These are phyloP conservation scores for Alexandromys fortis DNA, from an alignment of 2,113 vertebrate genomes.

Conservation along the genomic window DNA sequence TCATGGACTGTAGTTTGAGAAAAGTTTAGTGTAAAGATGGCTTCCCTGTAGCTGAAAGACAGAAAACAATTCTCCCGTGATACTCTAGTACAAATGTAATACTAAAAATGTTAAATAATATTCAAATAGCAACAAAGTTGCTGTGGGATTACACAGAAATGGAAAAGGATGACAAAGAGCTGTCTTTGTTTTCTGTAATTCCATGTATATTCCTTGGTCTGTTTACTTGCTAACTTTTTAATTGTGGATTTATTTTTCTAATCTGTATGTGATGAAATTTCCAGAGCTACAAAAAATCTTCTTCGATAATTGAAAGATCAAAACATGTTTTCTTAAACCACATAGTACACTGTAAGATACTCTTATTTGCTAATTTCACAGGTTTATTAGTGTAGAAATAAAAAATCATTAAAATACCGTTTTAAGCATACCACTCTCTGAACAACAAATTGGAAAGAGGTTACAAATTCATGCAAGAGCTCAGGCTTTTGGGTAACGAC, in stretches of 20 bases:
- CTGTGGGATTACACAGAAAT: conserved; percentile 25
- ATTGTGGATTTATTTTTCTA: conserved; percentile 31
- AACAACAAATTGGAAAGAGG: conserved; percentile 41
- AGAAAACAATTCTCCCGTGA: conserved; percentile 24
- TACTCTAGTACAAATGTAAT: conserved; percentile 9
- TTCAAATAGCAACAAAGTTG: conserved; percentile 60
- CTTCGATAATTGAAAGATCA: conserved; percentile 31
- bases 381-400: not conserved
- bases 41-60: conserved; percentile 44
- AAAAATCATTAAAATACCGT: conserved; percentile 28
- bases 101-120: conserved; percentile 16
- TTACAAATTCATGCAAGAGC: not conserved
- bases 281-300: conserved; percentile 36
- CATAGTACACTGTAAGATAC: not conserved
- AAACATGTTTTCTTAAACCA: conserved; percentile 1
- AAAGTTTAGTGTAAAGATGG: conserved; percentile 62
- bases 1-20: conserved; percentile 60
- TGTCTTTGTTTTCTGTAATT: not conserved
- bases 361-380: conserved; percentile 35
- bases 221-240: conserved; percentile 10
- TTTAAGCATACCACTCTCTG: conserved; percentile 2
- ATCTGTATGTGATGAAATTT: conserved; percentile 30
- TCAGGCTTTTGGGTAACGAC: conserved; percentile 37
- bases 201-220: conserved; percentile 6
- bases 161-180: not conserved